Evolutionary conservation across 2,888 invertebrate species (phyloP).

Genomic region (Oscheius onirici): DNA sequence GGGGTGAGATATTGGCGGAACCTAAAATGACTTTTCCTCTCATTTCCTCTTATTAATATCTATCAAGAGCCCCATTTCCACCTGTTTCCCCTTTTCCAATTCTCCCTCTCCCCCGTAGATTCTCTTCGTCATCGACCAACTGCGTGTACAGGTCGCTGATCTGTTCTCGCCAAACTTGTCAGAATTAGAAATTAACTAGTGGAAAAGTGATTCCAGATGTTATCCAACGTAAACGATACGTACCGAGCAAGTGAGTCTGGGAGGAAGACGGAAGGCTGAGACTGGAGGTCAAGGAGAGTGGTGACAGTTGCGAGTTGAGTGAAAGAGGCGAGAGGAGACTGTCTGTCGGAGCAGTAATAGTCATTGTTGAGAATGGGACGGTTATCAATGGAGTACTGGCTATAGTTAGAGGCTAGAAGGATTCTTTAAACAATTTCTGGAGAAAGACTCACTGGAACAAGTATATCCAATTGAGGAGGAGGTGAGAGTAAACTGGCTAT

Average conservation of each 20-base stretch:
- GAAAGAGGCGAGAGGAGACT: conserved; percentile 22
- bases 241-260: not conserved
- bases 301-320: conserved; percentile 15
- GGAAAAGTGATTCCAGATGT: not conserved
- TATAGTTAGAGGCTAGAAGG: not conserved
- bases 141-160: not conserved
- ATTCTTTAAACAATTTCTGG: not conserved
- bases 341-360: conserved; percentile 21
- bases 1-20: conserved; percentile 9
- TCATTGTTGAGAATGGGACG: conserved; percentile 11
- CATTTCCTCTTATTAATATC: not conserved
- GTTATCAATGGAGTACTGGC: conserved; percentile 16
- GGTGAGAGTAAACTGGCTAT: conserved; percentile 18
- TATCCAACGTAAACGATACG: not conserved
- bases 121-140: no score
- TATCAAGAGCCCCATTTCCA: no score
- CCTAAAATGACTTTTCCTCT: conserved; percentile 2
- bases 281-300: conserved; percentile 17
- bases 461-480: conserved; percentile 18
- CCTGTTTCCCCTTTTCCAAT: no score
- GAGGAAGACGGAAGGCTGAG: conserved; percentile 21
- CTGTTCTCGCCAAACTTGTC: not conserved
- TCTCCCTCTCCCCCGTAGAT: no score
- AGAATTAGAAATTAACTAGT: conserved; percentile 2
- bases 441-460: conserved; percentile 7